Conservation (phyloP, 2,888 invertebrate genomes). For the Hymenopus coronatus region DNA sequence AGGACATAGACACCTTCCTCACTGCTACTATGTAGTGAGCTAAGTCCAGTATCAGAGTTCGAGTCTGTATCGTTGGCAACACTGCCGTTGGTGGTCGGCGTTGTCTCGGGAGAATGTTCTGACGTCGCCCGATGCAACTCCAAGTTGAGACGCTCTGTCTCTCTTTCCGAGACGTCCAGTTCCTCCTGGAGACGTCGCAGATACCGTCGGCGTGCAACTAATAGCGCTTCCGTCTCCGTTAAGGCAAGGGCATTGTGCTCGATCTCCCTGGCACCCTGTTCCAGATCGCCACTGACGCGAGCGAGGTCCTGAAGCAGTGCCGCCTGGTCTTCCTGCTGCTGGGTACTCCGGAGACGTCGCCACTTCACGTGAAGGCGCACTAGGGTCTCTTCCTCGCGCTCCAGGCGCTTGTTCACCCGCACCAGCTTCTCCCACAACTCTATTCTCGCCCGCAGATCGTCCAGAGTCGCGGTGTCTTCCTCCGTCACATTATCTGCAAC, state of each 20-base stretch:
- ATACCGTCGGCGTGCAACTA: slow-evolving; percentile 40
- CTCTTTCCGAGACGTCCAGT: slow-evolving; percentile 39
- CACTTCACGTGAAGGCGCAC: slow-evolving; percentile 65
- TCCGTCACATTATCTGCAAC: slow-evolving; percentile 29
- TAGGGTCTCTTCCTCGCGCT: slow-evolving; percentile 70
- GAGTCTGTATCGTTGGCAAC: slow-evolving; percentile 45
- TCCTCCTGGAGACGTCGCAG: slow-evolving; percentile 39
- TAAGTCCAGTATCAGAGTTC: slow-evolving; percentile 52
- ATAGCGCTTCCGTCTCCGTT: slow-evolving; percentile 39
- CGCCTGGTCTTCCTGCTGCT: slow-evolving; percentile 22
- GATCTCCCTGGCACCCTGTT: slow-evolving; percentile 37
- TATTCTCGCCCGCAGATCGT: slow-evolving; percentile 60
- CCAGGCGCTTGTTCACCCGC: slow-evolving; percentile 68
- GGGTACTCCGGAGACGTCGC: slow-evolving; percentile 38
- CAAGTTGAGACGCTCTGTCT: slow-evolving; percentile 34
- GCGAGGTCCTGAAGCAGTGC: slow-evolving; percentile 37
- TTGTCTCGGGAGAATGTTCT: not conserved
- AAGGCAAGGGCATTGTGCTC: slow-evolving; percentile 41
- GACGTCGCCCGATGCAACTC: slow-evolving; percentile 27
- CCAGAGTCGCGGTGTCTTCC: slow-evolving; percentile 54
- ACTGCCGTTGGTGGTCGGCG: not conserved
- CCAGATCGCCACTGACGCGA: slow-evolving; percentile 38
- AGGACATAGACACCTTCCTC: slow-evolving; percentile 45
- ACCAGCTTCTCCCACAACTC: slow-evolving; percentile 70
- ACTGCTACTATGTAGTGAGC: slow-evolving; percentile 49